Percentiles rank a stretch among this genome's conserved stretches.
phyloP scores from a whole-genome alignment of 2,113 vertebrate species.

The Corythaeola cristata region DNA sequence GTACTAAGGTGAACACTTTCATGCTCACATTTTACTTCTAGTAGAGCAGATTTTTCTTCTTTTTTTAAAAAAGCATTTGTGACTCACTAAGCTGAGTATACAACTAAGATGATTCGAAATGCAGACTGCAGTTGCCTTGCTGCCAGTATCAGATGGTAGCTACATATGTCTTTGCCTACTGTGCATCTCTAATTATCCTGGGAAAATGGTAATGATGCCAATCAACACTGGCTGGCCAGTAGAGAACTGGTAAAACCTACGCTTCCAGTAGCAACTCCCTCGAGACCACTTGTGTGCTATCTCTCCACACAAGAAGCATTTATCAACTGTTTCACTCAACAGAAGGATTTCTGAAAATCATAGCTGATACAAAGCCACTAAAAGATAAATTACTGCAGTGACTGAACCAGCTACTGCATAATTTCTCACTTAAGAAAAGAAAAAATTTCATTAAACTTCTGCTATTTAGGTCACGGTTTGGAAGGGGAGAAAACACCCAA shows the following conservation, averaged over 20 bases:
- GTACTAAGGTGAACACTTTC: neutral
- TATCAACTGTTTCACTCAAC: neutral
- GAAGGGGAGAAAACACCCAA: neutral
- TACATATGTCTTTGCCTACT: slow-evolving; percentile 1
- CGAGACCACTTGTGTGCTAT: neutral
- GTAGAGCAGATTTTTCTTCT: neutral
- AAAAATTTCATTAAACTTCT: neutral
- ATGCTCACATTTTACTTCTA: neutral
- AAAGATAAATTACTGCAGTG: neutral
- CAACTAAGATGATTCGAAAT: neutral
- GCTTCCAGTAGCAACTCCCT: neutral
- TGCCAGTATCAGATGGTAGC: neutral
- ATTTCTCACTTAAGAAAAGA: neutral
- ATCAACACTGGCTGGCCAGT: neutral
- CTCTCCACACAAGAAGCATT: neutral
- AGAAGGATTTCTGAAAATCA: neutral
- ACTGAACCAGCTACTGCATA: neutral
- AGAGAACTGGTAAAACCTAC: neutral
- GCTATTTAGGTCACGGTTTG: neutral
- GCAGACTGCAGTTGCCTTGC: neutral
- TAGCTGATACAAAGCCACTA: neutral
- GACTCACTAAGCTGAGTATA: neutral
- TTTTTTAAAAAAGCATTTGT: neutral
- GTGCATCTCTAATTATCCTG: neutral
- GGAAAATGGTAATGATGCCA: neutral